These are phyloP conservation scores for Forbesichthys agassizii DNA, from an alignment of 2,113 vertebrate species.

Conservation along the genomic window DNA sequence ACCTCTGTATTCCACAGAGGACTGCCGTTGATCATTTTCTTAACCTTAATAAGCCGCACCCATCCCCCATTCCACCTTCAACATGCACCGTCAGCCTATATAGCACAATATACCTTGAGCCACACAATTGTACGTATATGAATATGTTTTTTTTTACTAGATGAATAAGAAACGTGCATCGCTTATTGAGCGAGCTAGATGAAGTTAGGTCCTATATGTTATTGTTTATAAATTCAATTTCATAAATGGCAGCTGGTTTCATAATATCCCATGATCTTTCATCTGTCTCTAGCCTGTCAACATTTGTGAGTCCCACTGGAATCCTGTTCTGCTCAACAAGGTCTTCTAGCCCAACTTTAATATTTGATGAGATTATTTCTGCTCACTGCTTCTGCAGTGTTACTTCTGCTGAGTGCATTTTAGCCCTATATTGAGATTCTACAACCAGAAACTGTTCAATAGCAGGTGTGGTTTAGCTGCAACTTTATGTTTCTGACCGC, in stretches of 20 bases:
- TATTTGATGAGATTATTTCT: conserved; percentile 82
- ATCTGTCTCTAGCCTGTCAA: neutral
- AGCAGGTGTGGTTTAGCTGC: conserved; percentile 14
- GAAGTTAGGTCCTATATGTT: neutral
- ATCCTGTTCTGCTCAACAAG: conserved; percentile 41
- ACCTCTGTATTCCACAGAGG: neutral
- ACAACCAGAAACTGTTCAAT: conserved; percentile 18
- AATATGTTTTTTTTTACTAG: neutral
- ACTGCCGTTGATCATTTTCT: no score
- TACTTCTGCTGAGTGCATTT: conserved; percentile 37
- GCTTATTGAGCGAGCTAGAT: neutral
- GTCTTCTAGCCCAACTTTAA: conserved; percentile 69
- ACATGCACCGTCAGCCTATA: neutral
- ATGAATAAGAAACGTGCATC: neutral
- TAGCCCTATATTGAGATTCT: conserved; percentile 31
- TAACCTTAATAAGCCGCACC: no score
- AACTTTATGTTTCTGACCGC: conserved; percentile 16
- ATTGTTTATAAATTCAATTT: conserved; percentile 11
- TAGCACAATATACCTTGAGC: neutral
- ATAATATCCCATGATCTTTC: conserved; percentile 46
- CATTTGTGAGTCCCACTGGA: conserved; percentile 44
- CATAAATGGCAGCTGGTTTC: conserved; percentile 44
- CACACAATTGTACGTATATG: neutral
- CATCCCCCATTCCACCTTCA: no score
- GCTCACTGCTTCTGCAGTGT: conserved; percentile 62